phyloP scores from a whole-genome alignment of 2,113 vertebrate genomes.

The Scytalopus superciliaris region DNA sequence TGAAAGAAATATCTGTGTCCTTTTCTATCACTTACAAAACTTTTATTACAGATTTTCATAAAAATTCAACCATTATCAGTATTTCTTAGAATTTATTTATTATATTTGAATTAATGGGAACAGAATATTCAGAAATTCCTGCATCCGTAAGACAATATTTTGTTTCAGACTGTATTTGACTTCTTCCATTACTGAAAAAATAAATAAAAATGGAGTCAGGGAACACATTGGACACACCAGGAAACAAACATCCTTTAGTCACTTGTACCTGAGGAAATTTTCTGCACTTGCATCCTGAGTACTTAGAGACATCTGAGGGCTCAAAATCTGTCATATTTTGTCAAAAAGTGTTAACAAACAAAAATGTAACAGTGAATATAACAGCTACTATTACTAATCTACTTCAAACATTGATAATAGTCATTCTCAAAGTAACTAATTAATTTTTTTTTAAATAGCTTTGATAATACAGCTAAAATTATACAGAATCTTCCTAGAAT shows the following conservation, averaged over 20 bases:
- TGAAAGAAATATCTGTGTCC: not conserved
- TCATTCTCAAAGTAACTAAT: not conserved
- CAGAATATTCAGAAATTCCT: not conserved
- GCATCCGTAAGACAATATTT: not conserved
- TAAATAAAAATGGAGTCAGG: not conserved
- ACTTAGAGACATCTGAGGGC: not conserved
- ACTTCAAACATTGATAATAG: not conserved
- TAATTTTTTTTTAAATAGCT: not conserved
- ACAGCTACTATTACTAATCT: not conserved
- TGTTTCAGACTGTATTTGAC: not conserved
- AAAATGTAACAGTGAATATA: not conserved
- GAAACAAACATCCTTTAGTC: not conserved
- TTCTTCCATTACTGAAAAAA: not conserved
- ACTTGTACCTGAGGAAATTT: not conserved
- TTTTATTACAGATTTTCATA: not conserved
- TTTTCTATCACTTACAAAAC: not conserved
- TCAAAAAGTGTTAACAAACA: not conserved
- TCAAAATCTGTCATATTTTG: not conserved
- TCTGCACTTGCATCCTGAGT: not conserved
- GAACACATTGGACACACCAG: not conserved
- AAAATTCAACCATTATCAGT: not conserved
- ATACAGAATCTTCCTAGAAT: not conserved
- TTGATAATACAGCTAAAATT: not conserved
- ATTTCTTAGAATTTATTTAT: not conserved
- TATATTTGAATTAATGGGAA: not conserved